These are phyloP conservation scores for Apeltes quadracus DNA, from an alignment of 2,113 vertebrate species.

Conservation along the genomic window DNA sequence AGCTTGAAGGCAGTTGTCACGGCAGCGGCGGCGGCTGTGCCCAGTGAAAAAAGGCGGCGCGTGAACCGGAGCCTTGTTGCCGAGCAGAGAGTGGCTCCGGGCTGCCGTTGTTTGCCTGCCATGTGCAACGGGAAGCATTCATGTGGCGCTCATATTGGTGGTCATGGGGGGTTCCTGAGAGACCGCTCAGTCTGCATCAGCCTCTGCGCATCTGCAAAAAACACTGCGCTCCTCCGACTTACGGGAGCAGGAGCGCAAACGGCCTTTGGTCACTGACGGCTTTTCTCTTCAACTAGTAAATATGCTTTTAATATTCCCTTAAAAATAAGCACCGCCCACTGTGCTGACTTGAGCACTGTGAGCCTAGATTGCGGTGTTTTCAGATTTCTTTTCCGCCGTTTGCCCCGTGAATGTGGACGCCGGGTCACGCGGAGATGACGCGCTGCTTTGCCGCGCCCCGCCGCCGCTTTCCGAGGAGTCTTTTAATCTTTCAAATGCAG, in stretches of 20 bases:
- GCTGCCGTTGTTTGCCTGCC: conserved; percentile 39
- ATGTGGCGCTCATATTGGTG: conserved; percentile 13
- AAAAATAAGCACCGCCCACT: neutral
- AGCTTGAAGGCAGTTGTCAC: conserved; percentile 62
- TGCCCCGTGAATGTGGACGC: conserved; percentile 45
- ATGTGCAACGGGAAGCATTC: conserved; percentile 36
- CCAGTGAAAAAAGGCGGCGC: conserved; percentile 40
- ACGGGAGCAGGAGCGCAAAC: conserved; percentile 6
- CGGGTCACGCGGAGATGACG: conserved; percentile 30
- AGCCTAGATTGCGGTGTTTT: neutral
- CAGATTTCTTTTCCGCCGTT: neutral
- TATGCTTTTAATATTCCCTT: conserved; percentile 27
- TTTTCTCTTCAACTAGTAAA: neutral
- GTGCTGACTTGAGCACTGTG: neutral
- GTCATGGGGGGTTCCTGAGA: conserved; percentile 33
- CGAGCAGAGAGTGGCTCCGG: conserved; percentile 56
- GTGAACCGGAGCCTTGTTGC: conserved; percentile 58
- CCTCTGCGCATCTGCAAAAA: conserved; percentile 10
- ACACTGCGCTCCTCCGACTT: neutral
- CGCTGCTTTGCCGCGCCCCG: conserved; percentile 18
- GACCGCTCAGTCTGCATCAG: conserved; percentile 19
- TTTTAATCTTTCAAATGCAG: conserved; percentile 72
- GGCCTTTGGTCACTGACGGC: conserved; percentile 15
- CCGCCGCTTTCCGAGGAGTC: conserved; percentile 42
- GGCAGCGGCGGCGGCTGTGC: conserved; percentile 42